phyloP scores from a whole-genome alignment of 1,140 invertebrate species.

The Drosophila nigrodunni region DNA sequence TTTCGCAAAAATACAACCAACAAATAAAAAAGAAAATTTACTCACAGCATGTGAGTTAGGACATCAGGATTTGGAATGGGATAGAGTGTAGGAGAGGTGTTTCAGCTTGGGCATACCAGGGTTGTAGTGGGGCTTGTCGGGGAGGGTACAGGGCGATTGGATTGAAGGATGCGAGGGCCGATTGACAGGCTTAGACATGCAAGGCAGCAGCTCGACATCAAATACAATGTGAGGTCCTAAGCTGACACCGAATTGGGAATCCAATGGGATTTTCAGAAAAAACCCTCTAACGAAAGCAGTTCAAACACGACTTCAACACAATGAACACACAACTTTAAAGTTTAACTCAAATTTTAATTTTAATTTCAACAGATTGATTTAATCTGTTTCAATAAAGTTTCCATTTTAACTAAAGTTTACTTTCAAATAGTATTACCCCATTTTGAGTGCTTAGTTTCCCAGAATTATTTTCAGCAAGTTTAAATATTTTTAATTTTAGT shows the following conservation, averaged over 20 bases:
- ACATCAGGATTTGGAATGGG: background rate
- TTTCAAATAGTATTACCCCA: no score
- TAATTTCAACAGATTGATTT: no score
- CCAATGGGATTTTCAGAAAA: slow-evolving; percentile 36
- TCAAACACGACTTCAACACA: background rate
- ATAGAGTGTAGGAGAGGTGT: background rate
- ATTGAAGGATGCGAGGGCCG: slow-evolving; percentile 43
- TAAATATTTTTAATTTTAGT: background rate
- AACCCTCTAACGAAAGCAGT: slow-evolving; percentile 6
- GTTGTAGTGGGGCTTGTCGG: background rate
- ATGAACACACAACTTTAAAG: slow-evolving; percentile 2
- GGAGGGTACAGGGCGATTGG: slow-evolving; percentile 5
- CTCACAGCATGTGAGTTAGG: slow-evolving; percentile 14
- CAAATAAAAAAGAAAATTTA: slow-evolving; percentile 17
- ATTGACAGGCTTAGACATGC: slow-evolving; percentile 45
- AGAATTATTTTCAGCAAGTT: no score
- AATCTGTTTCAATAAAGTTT: no score
- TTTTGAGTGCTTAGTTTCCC: no score
- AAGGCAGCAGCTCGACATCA: slow-evolving; percentile 26
- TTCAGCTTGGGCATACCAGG: background rate
- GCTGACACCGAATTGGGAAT: slow-evolving; percentile 39
- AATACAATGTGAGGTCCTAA: slow-evolving; percentile 33
- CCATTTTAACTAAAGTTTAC: no score
- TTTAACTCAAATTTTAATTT: no score
- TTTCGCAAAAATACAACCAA: slow-evolving; percentile 30